phyloP scores from a whole-genome alignment of 2,113 vertebrate species.

The Anolis carolinensis region DNA sequence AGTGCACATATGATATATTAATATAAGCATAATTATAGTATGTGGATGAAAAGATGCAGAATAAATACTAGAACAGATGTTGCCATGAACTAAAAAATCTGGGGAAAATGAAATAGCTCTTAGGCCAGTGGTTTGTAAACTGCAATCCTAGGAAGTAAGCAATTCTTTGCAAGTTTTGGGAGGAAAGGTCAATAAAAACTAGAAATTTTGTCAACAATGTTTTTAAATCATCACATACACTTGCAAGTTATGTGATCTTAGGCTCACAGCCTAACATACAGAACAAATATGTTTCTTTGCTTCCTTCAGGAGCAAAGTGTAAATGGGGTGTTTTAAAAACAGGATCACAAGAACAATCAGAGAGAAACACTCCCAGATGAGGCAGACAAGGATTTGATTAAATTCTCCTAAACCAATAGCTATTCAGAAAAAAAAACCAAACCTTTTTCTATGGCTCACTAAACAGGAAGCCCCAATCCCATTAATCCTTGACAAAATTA shows the following conservation, averaged over 20 bases:
- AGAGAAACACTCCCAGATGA: slow-evolving; percentile 38
- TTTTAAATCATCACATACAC: background rate
- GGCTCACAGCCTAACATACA: background rate
- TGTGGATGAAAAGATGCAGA: background rate
- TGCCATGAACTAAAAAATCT: background rate
- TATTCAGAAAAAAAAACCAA: slow-evolving; percentile 40
- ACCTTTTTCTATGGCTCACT: slow-evolving; percentile 25
- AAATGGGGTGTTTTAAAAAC: background rate
- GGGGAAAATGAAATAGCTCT: background rate
- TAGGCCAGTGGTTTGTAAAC: background rate
- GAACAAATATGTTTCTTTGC: background rate
- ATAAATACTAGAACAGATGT: background rate
- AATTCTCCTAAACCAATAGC: slow-evolving; percentile 35
- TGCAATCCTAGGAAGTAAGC: background rate
- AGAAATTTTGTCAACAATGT: no score
- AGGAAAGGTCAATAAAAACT: background rate
- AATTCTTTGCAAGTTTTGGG: background rate
- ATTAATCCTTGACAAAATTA: slow-evolving; percentile 58
- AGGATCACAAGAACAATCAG: slow-evolving; percentile 5
- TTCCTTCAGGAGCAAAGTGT: background rate
- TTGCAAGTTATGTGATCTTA: background rate
- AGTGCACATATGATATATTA: background rate
- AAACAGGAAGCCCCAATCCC: slow-evolving; percentile 50
- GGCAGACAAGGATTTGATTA: slow-evolving; percentile 47
- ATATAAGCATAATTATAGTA: background rate